Conservation (phyloP, 2,113 vertebrate species). For the Centropristis striata region DNA sequence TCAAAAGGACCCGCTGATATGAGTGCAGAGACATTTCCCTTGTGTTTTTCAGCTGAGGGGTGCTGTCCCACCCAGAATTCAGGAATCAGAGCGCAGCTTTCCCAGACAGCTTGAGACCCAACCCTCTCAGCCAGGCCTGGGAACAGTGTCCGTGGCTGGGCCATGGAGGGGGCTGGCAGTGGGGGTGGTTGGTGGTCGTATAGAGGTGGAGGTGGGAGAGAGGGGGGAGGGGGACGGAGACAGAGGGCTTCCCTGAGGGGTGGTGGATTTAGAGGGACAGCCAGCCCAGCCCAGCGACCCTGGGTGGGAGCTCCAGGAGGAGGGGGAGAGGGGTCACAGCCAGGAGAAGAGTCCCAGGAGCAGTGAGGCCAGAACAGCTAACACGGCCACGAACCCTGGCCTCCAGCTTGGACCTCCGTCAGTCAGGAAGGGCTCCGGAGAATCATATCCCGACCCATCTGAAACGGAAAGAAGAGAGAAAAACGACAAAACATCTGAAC, state of each 20-base stretch:
- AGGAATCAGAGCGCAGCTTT: constrained; percentile 48
- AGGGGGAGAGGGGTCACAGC: constrained; percentile 72
- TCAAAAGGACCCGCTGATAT: constrained; percentile 68
- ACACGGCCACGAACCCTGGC: constrained; percentile 48
- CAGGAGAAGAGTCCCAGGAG: constrained; percentile 71
- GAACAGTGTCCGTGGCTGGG: constrained; percentile 62
- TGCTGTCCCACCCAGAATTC: constrained; percentile 56
- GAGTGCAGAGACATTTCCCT: constrained; percentile 76
- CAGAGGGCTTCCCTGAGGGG: constrained; percentile 86
- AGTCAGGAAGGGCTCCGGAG: constrained; percentile 86
- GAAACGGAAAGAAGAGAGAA: constrained; percentile 73
- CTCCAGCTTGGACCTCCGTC: constrained; percentile 73
- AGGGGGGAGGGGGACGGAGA: constrained; percentile 30
- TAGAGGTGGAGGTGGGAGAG: constrained; percentile 67
- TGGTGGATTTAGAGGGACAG: constrained; percentile 79
- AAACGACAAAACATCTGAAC: constrained; percentile 76
- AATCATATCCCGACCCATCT: constrained; percentile 87
- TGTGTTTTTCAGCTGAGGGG: constrained; percentile 73
- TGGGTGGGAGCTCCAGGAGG: constrained; percentile 68
- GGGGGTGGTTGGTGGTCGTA: constrained; percentile 74
- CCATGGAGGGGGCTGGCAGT: constrained; percentile 67
- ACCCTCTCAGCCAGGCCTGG: constrained; percentile 57
- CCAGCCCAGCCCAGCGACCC: constrained; percentile 75
- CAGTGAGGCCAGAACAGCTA: constrained; percentile 67
- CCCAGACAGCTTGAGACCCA: constrained; percentile 39